Conservation (phyloP, 2,888 invertebrate genomes). For the Agrenia bidenticulata region DNA sequence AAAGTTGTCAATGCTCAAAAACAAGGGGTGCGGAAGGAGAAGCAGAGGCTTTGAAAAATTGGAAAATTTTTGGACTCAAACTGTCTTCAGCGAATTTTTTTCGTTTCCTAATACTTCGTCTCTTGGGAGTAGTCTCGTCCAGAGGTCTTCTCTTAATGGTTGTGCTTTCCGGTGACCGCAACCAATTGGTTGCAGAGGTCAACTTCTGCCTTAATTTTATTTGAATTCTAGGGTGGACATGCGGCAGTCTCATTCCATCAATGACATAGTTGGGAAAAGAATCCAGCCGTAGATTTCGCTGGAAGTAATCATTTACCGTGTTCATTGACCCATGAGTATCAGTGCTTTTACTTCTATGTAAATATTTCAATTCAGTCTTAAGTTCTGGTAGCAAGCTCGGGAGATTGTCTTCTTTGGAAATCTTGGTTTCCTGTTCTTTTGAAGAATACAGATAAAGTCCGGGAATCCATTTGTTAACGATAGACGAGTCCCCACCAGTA, state of each 20-base stretch:
- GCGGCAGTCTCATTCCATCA: constrained; percentile 18
- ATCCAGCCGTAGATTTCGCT: background rate
- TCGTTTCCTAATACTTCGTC: constrained; percentile 5
- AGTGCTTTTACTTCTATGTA: background rate
- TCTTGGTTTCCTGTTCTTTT: no score
- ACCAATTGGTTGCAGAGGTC: background rate
- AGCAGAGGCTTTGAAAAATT: constrained; percentile 5
- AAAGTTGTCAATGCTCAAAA: no score
- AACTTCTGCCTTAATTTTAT: background rate
- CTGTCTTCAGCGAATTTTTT: constrained; percentile 7
- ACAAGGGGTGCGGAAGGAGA: background rate
- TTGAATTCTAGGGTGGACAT: constrained; percentile 17
- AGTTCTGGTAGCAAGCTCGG: no score
- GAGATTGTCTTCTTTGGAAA: no score
- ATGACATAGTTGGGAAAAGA: constrained; percentile 16
- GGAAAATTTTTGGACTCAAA: background rate
- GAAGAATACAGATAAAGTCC: background rate
- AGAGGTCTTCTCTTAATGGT: background rate
- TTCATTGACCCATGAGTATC: background rate
- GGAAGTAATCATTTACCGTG: background rate
- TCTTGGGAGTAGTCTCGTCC: constrained; percentile 14
- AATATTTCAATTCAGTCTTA: constrained; percentile 9
- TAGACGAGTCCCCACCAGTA: constrained; percentile 13
- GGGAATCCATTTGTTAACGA: constrained; percentile 12
- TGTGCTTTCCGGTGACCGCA: background rate